phyloP scores from a whole-genome alignment of 2,888 invertebrate species.

The Pelosia muscerda region DNA sequence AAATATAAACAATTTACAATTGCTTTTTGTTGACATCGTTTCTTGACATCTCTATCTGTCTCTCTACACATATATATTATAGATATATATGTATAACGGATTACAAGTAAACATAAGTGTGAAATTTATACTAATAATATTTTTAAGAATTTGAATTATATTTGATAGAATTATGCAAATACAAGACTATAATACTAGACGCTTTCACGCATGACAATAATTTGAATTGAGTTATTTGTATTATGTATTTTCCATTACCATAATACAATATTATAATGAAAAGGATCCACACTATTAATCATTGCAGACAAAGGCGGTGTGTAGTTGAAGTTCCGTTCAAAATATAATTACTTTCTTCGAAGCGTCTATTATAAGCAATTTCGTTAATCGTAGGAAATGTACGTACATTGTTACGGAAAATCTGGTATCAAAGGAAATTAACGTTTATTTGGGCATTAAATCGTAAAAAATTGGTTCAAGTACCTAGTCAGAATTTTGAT shows the following conservation, averaged over 20 bases:
- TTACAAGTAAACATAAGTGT: no score
- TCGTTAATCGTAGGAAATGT: conserved; percentile 40
- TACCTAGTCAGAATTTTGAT: no score
- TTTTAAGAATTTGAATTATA: background rate
- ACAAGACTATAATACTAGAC: conserved; percentile 14
- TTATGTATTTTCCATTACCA: conserved; percentile 56
- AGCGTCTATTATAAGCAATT: conserved; percentile 46
- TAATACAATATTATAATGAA: conserved; percentile 40
- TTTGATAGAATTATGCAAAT: conserved; percentile 30
- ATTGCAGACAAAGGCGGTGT: conserved; percentile 55
- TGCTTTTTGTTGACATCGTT: no score
- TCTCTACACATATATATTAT: no score
- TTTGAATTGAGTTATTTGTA: conserved; percentile 52
- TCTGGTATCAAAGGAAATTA: conserved; percentile 47
- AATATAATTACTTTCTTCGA: conserved; percentile 60
- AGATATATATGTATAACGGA: no score
- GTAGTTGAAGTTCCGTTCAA: conserved; percentile 58
- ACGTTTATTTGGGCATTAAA: conserved; percentile 33
- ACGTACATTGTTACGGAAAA: conserved; percentile 35
- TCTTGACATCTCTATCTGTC: no score
- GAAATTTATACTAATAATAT: no score
- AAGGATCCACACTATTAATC: conserved; percentile 62
- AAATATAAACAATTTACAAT: background rate
- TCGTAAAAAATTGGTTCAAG: conserved; percentile 18
- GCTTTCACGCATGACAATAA: conserved; percentile 44